Conservation (phyloP, 1,140 invertebrate genomes). For the Lepidurus packardi region DNA sequence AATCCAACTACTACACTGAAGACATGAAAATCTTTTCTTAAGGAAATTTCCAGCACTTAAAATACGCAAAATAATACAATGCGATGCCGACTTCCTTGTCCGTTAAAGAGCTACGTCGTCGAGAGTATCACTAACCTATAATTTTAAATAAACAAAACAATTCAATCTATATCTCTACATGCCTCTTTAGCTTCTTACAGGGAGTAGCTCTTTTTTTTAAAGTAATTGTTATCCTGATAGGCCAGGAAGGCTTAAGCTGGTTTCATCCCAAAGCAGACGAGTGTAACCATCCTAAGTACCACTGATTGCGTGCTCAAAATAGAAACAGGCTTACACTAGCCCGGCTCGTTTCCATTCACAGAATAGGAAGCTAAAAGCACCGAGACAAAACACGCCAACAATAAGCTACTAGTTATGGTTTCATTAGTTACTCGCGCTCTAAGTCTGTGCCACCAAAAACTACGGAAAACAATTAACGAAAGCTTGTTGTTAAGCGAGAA, state of each 20-base stretch:
- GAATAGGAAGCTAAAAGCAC: not conserved
- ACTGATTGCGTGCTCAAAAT: not conserved
- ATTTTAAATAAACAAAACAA: not conserved
- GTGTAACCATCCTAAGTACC: not conserved
- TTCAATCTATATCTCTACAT: not conserved
- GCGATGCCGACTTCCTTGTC: not conserved
- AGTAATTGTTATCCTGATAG: no score
- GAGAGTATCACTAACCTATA: not conserved
- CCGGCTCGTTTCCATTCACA: not conserved
- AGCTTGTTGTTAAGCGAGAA: conserved; percentile 25
- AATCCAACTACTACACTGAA: not conserved
- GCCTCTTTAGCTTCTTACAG: no score
- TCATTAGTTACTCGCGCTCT: not conserved
- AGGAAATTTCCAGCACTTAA: not conserved
- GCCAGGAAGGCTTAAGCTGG: no score
- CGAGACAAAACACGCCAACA: not conserved
- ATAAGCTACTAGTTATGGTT: not conserved
- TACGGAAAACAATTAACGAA: not conserved
- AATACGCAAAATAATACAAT: not conserved
- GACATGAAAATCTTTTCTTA: not conserved
- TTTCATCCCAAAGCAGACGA: not conserved
- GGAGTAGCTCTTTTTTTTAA: no score
- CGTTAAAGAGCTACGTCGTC: not conserved
- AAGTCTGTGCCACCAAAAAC: not conserved
- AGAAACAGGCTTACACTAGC: not conserved